Conservation (phyloP, 2,888 invertebrate species). For the Drosophila crucigera region DNA sequence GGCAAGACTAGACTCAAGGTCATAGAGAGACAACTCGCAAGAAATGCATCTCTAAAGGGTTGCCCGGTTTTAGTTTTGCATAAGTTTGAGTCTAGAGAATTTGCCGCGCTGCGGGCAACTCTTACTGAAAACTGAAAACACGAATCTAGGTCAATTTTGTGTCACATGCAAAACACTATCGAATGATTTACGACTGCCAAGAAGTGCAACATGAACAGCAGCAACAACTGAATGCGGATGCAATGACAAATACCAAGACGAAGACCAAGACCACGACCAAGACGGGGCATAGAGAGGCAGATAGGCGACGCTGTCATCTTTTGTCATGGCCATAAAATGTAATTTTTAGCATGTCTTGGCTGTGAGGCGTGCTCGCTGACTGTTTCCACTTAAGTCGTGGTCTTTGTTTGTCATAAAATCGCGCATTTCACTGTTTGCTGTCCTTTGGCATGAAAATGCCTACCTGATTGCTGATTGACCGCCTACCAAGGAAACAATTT, state of each 20-base stretch:
- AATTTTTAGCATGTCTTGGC: slow-evolving; percentile 50
- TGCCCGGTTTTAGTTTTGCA: slow-evolving; percentile 35
- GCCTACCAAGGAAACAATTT: slow-evolving; percentile 24
- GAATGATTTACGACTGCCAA: slow-evolving; percentile 68
- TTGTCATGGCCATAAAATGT: slow-evolving; percentile 63
- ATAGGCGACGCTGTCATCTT: slow-evolving; percentile 59
- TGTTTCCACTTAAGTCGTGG: slow-evolving; percentile 71
- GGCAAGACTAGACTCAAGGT: slow-evolving; percentile 30
- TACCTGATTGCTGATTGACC: slow-evolving; percentile 21
- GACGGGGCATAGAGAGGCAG: slow-evolving; percentile 11
- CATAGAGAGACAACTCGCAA: slow-evolving; percentile 6
- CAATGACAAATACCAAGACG: slow-evolving; percentile 18
- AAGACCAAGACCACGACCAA: not conserved
- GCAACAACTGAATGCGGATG: slow-evolving; percentile 54
- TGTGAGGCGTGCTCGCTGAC: slow-evolving; percentile 56
- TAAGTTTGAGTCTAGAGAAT: slow-evolving; percentile 29
- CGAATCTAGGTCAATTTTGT: slow-evolving; percentile 48
- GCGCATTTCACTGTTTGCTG: slow-evolving; percentile 65
- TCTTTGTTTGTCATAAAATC: slow-evolving; percentile 59
- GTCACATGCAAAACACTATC: slow-evolving; percentile 70
- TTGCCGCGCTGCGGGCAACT: slow-evolving; percentile 46
- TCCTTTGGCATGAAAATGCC: slow-evolving; percentile 63
- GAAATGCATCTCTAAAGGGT: slow-evolving; percentile 33
- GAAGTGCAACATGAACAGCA: slow-evolving; percentile 30
- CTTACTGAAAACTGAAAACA: slow-evolving; percentile 12